Percentiles rank a stretch among this genome's conserved stretches.
Evolutionary conservation across 2,888 invertebrate species (phyloP).

Genomic region (Brachypterus glaber): DNA sequence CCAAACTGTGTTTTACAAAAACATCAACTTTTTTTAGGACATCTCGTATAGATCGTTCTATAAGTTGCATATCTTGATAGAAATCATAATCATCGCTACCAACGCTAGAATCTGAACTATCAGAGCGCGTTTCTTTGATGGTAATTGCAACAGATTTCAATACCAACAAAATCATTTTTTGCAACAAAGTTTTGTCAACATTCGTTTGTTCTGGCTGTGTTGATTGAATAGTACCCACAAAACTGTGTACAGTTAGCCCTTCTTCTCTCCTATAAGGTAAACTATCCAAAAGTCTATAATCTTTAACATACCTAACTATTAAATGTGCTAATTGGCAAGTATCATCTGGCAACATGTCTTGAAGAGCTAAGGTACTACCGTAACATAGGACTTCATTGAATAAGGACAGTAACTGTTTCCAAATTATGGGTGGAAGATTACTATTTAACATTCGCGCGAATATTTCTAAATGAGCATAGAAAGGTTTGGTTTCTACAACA

Average conservation of each 20-base stretch:
- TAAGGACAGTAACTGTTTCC: conserved; percentile 73
- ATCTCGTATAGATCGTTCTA: conserved; percentile 76
- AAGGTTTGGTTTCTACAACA: conserved; percentile 79
- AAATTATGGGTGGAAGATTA: conserved; percentile 69
- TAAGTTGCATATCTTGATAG: conserved; percentile 81
- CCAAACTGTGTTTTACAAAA: conserved; percentile 70
- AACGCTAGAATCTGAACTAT: conserved; percentile 71
- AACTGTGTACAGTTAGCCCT: conserved; percentile 38
- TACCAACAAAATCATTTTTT: conserved; percentile 78
- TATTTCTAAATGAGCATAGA: conserved; percentile 74
- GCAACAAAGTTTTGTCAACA: conserved; percentile 69
- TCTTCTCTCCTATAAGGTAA: conserved; percentile 36
- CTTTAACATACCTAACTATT: conserved; percentile 77
- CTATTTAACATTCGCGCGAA: conserved; percentile 62
- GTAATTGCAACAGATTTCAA: conserved; percentile 83
- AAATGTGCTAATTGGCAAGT: conserved; percentile 79
- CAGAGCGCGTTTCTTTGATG: conserved; percentile 80
- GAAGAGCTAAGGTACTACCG: conserved; percentile 80
- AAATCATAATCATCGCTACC: conserved; percentile 79
- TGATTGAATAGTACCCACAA: conserved; percentile 37
- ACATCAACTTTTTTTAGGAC: conserved; percentile 71
- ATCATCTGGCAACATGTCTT: conserved; percentile 80
- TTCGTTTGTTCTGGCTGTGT: conserved; percentile 32
- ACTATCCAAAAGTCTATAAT: conserved; percentile 62
- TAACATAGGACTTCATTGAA: conserved; percentile 88